Evolutionary conservation across 2,113 vertebrate species (phyloP), one percentile per base, ranked within the genome.

Genomic region (Leucoraja erinaceus): DNA sequence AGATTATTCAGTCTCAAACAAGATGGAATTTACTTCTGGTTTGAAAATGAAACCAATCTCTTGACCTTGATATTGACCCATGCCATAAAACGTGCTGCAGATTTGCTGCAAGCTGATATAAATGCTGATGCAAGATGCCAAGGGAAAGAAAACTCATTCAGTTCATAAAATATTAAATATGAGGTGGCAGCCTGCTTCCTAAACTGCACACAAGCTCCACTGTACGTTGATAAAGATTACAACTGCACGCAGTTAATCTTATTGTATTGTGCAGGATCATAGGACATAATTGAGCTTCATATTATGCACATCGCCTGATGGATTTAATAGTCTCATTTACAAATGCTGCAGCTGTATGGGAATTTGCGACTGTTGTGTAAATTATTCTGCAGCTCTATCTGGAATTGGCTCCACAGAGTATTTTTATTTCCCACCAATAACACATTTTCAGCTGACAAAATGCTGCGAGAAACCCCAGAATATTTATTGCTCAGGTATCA

Each of bases 81-180:
- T 12, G 33, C 68, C 25, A 91, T 54, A 68, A 54, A 72, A 47
- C 20, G 1, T 47, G 38, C 38, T 47, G 38, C 38, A 28, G 31
- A 91, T 72, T 72, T 91, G 33, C 18, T 72, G 90, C 33, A 47
- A 74, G 31, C 59, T 18, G 66, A 72, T 28, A 72, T 66, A 91
- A 91, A 91, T 91, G 90, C 90, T 91, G 90, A 72, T 54, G 90
- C 90, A 91, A 74, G 68, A 72, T 68, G 70, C 68, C 72, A 16
- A 8, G 72, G 68, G 66, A 91, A 47, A 72, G 68, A 47, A 72
- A 91, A 91, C 33, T 54, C 68, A 54, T 72, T 72, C 68, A 72
- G 68, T 91, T 72, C 90, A 91, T 74, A 33, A 91, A 91, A 91
- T 72, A 91, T 91, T 91, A 72, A 91, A 72, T 28, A 70, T 91